These are phyloP conservation scores for Cheilosia impressa DNA, from an alignment of 2,888 invertebrate genomes.

Conservation along the genomic window DNA sequence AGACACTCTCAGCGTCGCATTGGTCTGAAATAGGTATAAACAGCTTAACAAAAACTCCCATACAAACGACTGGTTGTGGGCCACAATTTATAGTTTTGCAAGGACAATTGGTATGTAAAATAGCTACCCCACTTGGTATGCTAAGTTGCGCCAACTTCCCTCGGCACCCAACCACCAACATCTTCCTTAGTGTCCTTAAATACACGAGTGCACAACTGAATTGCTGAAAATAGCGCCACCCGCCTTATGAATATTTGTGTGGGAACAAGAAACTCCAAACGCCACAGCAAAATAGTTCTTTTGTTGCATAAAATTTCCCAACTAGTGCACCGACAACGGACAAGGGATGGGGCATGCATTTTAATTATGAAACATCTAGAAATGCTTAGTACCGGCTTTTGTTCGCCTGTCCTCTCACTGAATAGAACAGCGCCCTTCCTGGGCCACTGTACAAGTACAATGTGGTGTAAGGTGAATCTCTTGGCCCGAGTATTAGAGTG, in stretches of 20 bases:
- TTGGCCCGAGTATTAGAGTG: constrained; percentile 2
- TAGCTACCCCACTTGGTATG: too few relatives aligned
- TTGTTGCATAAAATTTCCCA: constrained; percentile 16
- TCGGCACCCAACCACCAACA: background rate
- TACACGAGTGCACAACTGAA: background rate
- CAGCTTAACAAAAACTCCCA: too few relatives aligned
- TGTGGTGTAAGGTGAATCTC: background rate
- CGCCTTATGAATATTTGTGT: constrained; percentile 29
- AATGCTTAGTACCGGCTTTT: constrained; percentile 42
- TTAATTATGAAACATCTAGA: constrained; percentile 28
- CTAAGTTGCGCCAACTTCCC: too few relatives aligned
- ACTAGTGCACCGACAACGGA: background rate
- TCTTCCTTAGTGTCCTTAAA: background rate
- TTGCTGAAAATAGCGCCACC: background rate
- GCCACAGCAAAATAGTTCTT: constrained; percentile 10
- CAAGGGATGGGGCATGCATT: constrained; percentile 7
- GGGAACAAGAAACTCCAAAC: background rate
- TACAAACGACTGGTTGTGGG: too few relatives aligned
- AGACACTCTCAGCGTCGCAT: too few relatives aligned
- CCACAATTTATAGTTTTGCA: too few relatives aligned
- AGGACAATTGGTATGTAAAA: too few relatives aligned
- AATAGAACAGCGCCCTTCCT: constrained; percentile 37
- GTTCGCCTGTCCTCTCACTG: constrained; percentile 57
- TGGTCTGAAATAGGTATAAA: too few relatives aligned
- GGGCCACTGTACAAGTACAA: background rate